Evolutionary conservation across 1,140 invertebrate genomes (phyloP), one percentile per base, ranked within the genome.

Genomic region (Hirudo medicinalis): DNA sequence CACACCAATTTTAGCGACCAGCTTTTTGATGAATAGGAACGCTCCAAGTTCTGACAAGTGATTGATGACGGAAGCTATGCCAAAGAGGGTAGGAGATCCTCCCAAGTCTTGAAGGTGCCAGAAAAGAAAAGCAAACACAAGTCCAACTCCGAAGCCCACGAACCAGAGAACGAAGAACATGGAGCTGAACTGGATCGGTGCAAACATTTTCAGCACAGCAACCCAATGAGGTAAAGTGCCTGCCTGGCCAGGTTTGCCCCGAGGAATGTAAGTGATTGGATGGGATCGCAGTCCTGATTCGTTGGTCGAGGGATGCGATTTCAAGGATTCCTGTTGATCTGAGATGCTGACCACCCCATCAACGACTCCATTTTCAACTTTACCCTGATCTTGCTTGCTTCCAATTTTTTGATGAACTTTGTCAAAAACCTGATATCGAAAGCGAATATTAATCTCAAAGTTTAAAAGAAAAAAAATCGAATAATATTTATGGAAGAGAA

Each of bases 121-220:
- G 83, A 98, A 99, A 29, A 99, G 87, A 83, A 99, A 99, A 1
- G 95, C 96, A 82, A 99, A 99, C 72, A 98, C 96, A 74, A 99
- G 84, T 0, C 96, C 96, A 76, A 98, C 96, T n/a, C 96, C 96
- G 79, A 97, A 94, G 67, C 96, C 96, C 93, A 99, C 96, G 82
- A 94, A 95, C 92, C 94, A 97, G 25, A 94, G 90, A 0, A 97
- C 91, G 77, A 97, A 91, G 13, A 99, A 86, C 79, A 98, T 97
- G 0, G 93, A 78, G 11, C 79, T 76, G 71, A 79, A 79, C 68
- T 77, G 76, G 69, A 78, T 72, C 13, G 76, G 77, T 15, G 75
- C 76, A 54, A 82, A 72, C 73, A 80, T 71, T 66, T 77, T 78
- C 54, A 81, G 63, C n/a, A 81, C 80, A 17, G 36, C 54, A 29